Evolutionary conservation across 2,113 vertebrate genomes (phyloP), one percentile per base, ranked within the genome.

Genomic region (Erythrocebus patas): DNA sequence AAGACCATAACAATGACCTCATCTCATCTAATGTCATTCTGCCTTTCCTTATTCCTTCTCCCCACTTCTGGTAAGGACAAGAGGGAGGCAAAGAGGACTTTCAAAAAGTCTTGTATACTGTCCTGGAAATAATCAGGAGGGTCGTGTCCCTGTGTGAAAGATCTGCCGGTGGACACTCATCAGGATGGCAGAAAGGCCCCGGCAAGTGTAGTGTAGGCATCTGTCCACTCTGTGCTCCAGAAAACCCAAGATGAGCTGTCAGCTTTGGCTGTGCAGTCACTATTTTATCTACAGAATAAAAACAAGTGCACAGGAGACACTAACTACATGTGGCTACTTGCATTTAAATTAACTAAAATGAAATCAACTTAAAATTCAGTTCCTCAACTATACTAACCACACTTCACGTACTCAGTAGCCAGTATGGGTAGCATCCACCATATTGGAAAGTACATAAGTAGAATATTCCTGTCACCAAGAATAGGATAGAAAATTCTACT

Each of bases 391-490:
- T 5, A 83, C 5, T 30, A 87, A 75, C 22, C 38, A 84, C 22
- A 40, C 70, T 61, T 79, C 48, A 75, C 61, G 16, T 20, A 35
- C 12, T 81, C 45, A 84, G 25, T 35, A 61, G 30, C 5, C n/a
- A 64, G 55, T 13, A 14, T 10, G 22, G 70, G 17, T 38, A 68
- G 8, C 80, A 35, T 23, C 48, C 72, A 61, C 35, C 16, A 52
- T 27, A n/a, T 3, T 66, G 81, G 55, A 18, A 50, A 81, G 20
- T 17, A 16, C 23, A 78, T 25, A 48, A 4, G 5, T 0, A 83
- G n/a, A 93, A 2, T 8, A 66, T 30, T 88, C 91, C 57, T 93
- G 23, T 82, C 85, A 86, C 55, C 68, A 64, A 84, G 4, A 84
- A 66, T 20, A 48, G 13, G 76, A 66, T 23, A 75, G 70, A 88